Conservation (phyloP, 2,888 invertebrate genomes). For the Nymphalis polychloros region DNA sequence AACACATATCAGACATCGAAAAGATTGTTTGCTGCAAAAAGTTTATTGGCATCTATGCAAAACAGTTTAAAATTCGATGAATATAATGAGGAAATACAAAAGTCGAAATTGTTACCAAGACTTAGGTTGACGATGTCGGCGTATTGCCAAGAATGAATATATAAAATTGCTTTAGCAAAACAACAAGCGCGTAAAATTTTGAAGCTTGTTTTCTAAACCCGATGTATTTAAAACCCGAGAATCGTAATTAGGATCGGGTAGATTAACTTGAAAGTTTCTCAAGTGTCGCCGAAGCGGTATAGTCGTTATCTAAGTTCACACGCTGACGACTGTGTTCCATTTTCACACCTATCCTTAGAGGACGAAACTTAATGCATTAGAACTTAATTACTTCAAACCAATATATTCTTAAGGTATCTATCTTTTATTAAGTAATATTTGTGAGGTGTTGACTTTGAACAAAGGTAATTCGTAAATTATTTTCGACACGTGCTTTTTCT, state of each 20-base stretch:
- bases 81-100: background rate
- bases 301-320: conserved; percentile 19
- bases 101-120: background rate
- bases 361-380: conserved; percentile 1
- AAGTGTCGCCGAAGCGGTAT: conserved; percentile 14
- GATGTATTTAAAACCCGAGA: conserved; percentile 5
- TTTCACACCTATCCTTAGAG: conserved; percentile 12
- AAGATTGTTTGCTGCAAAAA: background rate
- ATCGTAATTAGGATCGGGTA: conserved; percentile 22
- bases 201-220: conserved; percentile 3
- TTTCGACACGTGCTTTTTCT: too few species aligned
- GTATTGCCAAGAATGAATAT: background rate
- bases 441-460: background rate
- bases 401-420: background rate
- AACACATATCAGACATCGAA: too few species aligned
- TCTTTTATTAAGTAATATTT: background rate
- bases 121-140: background rate
- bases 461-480: too few species aligned
- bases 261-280: conserved; percentile 21
- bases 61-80: background rate
- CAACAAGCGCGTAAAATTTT: background rate
- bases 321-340: conserved; percentile 10
- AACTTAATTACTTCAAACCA: conserved; percentile 8
- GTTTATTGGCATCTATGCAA: background rate
- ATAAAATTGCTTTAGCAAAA: conserved; percentile 1